Evolutionary conservation across 2,888 invertebrate genomes (phyloP), one percentile per base, ranked within the genome.

Genomic region (Anthrax anthrax): DNA sequence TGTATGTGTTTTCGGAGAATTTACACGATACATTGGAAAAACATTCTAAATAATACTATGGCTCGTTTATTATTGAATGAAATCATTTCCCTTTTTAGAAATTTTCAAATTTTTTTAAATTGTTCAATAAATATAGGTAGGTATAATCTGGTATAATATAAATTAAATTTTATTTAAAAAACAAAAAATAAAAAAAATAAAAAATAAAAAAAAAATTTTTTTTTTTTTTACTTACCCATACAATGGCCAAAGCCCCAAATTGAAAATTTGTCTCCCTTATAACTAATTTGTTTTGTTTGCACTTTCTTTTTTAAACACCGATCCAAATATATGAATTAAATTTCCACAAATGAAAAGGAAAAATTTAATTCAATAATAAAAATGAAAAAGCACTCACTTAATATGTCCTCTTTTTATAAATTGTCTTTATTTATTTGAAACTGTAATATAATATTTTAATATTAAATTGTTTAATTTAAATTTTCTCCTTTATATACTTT

Each of bases 191-290:
- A 23, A 23, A 23, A 23, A 23, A 6, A 6, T 23, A 23, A 36
- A 47, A 48, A n/a, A 39, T 19, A 39, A 32, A 18, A 49, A 18
- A 18, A 14, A 12, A 32, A n/a, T n/a, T n/a, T n/a, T n/a, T n/a
- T n/a, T n/a, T n/a, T 49, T 42, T 42, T 44, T 46, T 39, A 69
- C 72, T 72, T 63, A 72, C 72, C 72, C 72, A 72, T 72, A 71
- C 72, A 72, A 72, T 59, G 70, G 64, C 65, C 62, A 67, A 66
- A 62, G 65, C 67, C 62, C 62, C 62, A 62, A 61, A 59, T 58
- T 58, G 56, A 57, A 61, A 59, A 54, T 59, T 60, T 46, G 46
- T 50, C 52, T 39, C 49, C 43, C 47, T 39, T 50, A 44, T 44
- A 39, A 46, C 29, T 46, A 41, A 45, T 46, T 46, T 29, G 23